A percentile compares a stretch with the other conserved stretches of the same genome.
Conservation (phyloP, 1,140 invertebrate species). For the Steinernema khuongi region DNA sequence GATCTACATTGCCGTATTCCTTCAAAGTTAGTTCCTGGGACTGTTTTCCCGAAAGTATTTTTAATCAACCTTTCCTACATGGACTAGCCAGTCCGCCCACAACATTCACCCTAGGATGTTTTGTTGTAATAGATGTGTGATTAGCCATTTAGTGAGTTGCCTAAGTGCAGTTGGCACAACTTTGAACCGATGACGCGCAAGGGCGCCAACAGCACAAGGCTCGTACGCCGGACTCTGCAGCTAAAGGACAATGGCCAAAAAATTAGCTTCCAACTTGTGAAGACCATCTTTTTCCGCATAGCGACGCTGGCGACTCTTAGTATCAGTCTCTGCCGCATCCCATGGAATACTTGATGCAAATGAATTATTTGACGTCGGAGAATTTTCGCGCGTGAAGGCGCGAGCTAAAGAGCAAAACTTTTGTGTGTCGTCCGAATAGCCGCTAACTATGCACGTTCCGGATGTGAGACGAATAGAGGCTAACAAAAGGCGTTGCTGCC, state of each 20-base stretch:
- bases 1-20: too few species aligned
- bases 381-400: not conserved
- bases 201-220: too few species aligned
- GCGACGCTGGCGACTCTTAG: not conserved
- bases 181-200: too few species aligned
- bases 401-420: not conserved
- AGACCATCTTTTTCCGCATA: not conserved
- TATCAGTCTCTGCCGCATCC: not conserved
- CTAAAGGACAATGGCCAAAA: not conserved
- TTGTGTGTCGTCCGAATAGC: not conserved
- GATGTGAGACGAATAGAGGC: not conserved
- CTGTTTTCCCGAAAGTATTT: too few species aligned
- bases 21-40: too few species aligned
- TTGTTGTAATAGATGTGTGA: too few species aligned
- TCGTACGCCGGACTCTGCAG: too few species aligned
- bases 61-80: too few species aligned
- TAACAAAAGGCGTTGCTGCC: not conserved
- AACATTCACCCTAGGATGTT: too few species aligned
- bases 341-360: not conserved
- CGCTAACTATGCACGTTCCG: constrained; percentile 3
- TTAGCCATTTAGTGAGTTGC: too few species aligned
- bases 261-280: not conserved
- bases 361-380: not conserved
- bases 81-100: too few species aligned
- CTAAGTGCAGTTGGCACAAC: too few species aligned